Percentiles rank a stretch among this genome's conserved stretches.
These are phyloP conservation scores for Apomyelois bistriatella DNA, from an alignment of 2,888 invertebrate genomes.

Conservation along the genomic window DNA sequence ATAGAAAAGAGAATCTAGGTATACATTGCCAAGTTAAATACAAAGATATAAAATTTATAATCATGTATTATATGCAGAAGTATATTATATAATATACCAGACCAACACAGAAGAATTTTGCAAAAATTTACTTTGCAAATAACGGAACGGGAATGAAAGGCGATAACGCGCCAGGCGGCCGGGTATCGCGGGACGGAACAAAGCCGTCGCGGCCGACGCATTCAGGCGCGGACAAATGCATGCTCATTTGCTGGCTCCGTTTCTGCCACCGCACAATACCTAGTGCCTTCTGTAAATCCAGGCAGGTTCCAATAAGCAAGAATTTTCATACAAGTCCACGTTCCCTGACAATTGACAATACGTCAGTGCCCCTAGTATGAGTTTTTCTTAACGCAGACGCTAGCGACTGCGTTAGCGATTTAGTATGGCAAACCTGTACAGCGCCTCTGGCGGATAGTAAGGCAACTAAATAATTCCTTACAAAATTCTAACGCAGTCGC, in stretches of 20 bases:
- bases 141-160: conserved; percentile 7
- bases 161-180: conserved; percentile 5
- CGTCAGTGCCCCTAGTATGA: too few relatives aligned
- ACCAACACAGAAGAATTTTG: background rate
- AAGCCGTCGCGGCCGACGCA: conserved; percentile 31
- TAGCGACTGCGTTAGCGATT: too few relatives aligned
- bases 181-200: conserved; percentile 23
- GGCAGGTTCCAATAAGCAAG: background rate
- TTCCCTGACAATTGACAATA: background rate
- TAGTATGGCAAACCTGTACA: too few relatives aligned
- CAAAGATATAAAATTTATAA: too few relatives aligned
- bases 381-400: too few relatives aligned
- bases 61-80: too few relatives aligned
- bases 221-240: conserved; percentile 49
- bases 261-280: conserved; percentile 21
- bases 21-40: too few relatives aligned
- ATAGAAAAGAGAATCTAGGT: too few relatives aligned
- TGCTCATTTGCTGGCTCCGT: conserved; percentile 44
- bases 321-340: background rate
- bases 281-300: conserved; percentile 11
- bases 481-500: too few relatives aligned
- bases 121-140: conserved; percentile 2
- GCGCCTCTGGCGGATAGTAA: too few relatives aligned
- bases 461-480: too few relatives aligned
- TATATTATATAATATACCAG: too few relatives aligned